Evolutionary conservation across 2,113 vertebrate genomes (phyloP).

Genomic region (Emydura subglobosa): DNA sequence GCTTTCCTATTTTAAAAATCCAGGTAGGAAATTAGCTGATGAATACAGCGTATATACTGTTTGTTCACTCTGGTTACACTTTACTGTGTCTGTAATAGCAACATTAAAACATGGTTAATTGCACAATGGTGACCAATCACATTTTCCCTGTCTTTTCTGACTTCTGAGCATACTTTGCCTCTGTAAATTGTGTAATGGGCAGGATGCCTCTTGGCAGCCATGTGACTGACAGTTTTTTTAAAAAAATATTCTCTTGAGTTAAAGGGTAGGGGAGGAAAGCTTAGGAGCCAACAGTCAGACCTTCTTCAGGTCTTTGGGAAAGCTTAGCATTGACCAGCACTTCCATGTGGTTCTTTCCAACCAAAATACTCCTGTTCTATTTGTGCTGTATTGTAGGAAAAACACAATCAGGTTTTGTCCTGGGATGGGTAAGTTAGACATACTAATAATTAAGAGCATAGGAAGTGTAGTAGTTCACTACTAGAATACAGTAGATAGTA

Average conservation of each 20-base stretch:
- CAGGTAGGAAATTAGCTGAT: background rate
- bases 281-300: background rate
- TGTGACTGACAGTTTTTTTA: background rate
- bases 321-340: background rate
- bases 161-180: background rate
- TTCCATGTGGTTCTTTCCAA: background rate
- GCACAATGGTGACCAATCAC: background rate
- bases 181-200: background rate
- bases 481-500: background rate
- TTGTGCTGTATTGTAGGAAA: background rate
- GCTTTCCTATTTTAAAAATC: background rate
- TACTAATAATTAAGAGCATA: background rate
- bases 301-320: background rate
- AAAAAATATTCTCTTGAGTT: background rate
- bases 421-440: background rate
- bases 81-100: constrained; percentile 47
- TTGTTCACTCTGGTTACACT: constrained; percentile 40
- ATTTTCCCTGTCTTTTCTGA: constrained; percentile 26
- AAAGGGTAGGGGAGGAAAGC: background rate
- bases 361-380: background rate
- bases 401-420: background rate
- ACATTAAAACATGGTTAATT: constrained; percentile 63
- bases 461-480: background rate
- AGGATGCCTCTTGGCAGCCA: background rate
- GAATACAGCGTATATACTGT: constrained; percentile 1